A percentile compares a stretch with the other conserved stretches of the same genome.
Evolutionary conservation across 2,113 vertebrate species (phyloP).

Genomic region (Antechinus stuartii): DNA sequence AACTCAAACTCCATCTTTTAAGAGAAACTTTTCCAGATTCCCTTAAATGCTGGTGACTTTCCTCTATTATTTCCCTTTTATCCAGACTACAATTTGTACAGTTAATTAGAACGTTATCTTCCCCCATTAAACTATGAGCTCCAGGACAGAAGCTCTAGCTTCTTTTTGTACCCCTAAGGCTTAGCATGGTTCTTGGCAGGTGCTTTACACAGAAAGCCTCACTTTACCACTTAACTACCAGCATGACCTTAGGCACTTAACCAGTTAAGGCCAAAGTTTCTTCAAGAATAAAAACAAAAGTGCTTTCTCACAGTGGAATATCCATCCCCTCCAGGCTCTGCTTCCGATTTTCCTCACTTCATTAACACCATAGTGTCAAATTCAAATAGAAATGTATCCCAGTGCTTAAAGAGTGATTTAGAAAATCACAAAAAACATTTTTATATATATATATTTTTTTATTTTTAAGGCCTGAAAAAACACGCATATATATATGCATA

Average conservation of each 20-base stretch:
- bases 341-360: background rate
- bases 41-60: background rate
- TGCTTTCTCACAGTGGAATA: background rate
- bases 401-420: background rate
- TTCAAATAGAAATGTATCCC: background rate
- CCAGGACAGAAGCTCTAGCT: background rate
- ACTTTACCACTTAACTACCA: background rate
- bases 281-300: background rate
- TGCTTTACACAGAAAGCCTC: background rate
- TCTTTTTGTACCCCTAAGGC: background rate
- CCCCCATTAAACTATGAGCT: background rate
- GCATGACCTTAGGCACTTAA: background rate
- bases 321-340: background rate
- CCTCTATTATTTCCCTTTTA: background rate
- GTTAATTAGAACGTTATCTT: background rate
- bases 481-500: too few relatives aligned
- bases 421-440: background rate
- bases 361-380: background rate
- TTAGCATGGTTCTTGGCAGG: background rate
- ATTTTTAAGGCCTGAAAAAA: too few relatives aligned
- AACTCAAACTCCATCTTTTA: background rate
- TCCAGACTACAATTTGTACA: background rate
- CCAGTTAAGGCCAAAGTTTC: background rate
- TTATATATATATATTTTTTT: too few relatives aligned
- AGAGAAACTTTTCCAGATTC: background rate